Conservation (phyloP, 2,113 vertebrate genomes). For the Pseudois nayaur region DNA sequence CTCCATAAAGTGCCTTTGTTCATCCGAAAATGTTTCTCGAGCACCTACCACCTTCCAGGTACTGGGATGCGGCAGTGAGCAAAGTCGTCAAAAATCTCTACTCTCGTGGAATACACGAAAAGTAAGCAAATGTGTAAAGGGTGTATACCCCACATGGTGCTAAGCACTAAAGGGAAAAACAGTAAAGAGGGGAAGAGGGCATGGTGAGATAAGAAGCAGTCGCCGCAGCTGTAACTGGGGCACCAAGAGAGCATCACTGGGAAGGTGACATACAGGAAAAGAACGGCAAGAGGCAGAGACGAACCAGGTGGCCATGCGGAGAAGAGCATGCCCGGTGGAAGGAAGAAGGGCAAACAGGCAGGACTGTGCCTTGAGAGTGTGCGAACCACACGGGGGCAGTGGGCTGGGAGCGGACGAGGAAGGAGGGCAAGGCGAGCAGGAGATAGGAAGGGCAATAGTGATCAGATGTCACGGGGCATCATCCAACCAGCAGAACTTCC, state of each 20-base stretch:
- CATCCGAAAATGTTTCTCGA: background rate
- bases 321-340: background rate
- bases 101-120: background rate
- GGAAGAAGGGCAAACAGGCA: accelerated
- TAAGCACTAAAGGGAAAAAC: background rate
- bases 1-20: background rate
- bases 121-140: background rate
- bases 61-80: background rate
- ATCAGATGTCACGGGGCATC: accelerated
- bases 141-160: background rate
- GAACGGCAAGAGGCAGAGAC: background rate
- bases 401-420: accelerated
- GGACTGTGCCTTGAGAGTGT: background rate
- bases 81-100: background rate
- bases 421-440: background rate
- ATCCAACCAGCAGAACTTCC: background rate
- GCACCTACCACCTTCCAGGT: background rate
- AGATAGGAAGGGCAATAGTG: background rate
- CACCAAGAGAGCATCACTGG: background rate
- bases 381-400: accelerated
- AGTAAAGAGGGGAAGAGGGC: too few relatives aligned
- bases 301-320: accelerated
- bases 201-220: accelerated
- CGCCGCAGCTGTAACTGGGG: background rate
- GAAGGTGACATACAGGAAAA: background rate